These are phyloP conservation scores for Crocidura indochinensis DNA, from an alignment of 2,797 vertebrate genomes.

Conservation along the genomic window DNA sequence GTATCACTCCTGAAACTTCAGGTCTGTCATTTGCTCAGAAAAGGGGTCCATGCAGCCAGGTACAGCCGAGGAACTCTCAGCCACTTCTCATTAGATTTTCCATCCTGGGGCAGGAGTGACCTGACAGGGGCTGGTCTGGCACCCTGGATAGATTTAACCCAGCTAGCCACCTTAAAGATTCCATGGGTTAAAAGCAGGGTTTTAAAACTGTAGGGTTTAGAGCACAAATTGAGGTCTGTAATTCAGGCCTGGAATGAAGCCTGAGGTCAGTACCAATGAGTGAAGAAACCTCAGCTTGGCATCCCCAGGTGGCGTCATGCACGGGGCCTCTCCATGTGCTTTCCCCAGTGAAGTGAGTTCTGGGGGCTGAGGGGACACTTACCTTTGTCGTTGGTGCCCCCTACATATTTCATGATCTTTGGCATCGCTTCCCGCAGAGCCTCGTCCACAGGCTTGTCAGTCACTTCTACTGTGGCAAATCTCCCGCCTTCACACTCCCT, in stretches of 20 bases:
- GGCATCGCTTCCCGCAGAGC: slow-evolving; percentile 93
- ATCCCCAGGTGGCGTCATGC: too few species aligned
- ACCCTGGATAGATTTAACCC: background rate
- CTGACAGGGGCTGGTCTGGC: background rate
- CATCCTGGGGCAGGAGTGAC: background rate
- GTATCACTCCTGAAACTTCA: too few species aligned
- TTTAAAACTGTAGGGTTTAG: background rate
- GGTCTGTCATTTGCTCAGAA: too few species aligned
- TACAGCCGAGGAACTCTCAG: too few species aligned
- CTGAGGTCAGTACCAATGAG: background rate
- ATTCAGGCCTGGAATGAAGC: background rate
- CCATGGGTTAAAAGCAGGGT: background rate
- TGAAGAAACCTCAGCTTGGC: too few species aligned
- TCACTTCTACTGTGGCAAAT: slow-evolving; percentile 92
- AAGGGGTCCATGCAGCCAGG: too few species aligned
- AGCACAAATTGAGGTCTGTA: background rate
- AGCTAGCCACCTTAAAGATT: slow-evolving; percentile 5
- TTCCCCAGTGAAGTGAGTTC: background rate
- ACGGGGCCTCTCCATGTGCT: too few species aligned
- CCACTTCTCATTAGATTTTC: too few species aligned
- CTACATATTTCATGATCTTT: slow-evolving; percentile 95
- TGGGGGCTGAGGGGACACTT: slow-evolving; percentile 63
- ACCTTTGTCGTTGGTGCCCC: slow-evolving; percentile 95
- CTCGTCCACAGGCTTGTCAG: slow-evolving; percentile 94
- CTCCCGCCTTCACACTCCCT: slow-evolving; percentile 92